Conservation (phyloP, 2,797 vertebrate genomes). For the Lithobates sylvaticus region DNA sequence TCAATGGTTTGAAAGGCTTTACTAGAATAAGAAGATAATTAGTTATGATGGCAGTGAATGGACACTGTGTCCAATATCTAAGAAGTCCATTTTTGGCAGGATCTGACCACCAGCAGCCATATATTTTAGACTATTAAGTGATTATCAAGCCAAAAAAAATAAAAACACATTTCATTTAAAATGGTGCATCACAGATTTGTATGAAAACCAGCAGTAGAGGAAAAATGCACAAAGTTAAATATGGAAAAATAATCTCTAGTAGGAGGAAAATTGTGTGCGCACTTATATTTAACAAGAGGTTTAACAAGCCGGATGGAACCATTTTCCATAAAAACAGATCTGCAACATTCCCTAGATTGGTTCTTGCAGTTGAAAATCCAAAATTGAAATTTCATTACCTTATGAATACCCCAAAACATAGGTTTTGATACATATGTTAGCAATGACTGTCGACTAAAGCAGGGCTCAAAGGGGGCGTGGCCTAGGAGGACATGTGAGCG, state of each 20-base stretch:
- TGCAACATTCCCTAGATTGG: too few species aligned
- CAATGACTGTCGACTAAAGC: too few species aligned
- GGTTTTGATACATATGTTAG: too few species aligned
- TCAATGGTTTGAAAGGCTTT: conserved; percentile 30
- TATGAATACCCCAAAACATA: too few species aligned
- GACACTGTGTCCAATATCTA: conserved; percentile 36
- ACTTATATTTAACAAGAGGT: neutral
- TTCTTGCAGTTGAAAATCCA: too few species aligned
- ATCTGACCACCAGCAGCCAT: conserved; percentile 13
- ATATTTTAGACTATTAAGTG: conserved; percentile 30
- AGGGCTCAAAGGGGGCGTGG: too few species aligned
- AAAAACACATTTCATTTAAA: neutral
- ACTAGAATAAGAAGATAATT: conserved; percentile 51
- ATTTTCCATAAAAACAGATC: too few species aligned
- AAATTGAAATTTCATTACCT: too few species aligned
- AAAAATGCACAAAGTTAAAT: neutral
- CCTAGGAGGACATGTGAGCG: too few species aligned
- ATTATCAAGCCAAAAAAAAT: conserved; percentile 16
- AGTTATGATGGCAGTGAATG: conserved; percentile 40
- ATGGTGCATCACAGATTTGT: neutral
- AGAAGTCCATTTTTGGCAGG: conserved; percentile 6
- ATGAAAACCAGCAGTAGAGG: neutral
- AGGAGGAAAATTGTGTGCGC: neutral
- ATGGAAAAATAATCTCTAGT: neutral
- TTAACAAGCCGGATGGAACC: too few species aligned